A percentile compares a stretch with the other conserved stretches of the same genome.
These are phyloP conservation scores for Dryocosmus kuriphilus DNA, from an alignment of 2,888 invertebrate species.

Conservation along the genomic window DNA sequence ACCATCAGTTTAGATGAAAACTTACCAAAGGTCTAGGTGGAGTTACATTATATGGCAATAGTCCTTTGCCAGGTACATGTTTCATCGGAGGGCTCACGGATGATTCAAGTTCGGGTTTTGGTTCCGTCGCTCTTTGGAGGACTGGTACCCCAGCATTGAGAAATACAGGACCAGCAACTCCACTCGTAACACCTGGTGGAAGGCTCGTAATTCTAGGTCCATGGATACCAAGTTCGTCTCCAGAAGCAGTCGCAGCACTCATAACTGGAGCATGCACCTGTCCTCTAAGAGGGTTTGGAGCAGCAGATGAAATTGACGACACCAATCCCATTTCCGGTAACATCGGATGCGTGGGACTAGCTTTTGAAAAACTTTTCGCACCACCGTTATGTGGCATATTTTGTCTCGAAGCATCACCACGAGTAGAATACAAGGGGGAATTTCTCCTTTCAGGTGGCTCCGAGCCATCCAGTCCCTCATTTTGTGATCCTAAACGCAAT, in stretches of 20 bases:
- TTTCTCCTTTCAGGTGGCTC: constrained; percentile 57
- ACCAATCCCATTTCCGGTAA: constrained; percentile 37
- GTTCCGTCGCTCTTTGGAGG: constrained; percentile 67
- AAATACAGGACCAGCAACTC: constrained; percentile 73
- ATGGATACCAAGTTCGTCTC: constrained; percentile 62
- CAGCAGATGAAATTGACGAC: constrained; percentile 34
- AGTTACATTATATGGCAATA: constrained; percentile 92
- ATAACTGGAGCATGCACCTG: constrained; percentile 75
- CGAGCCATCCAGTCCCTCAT: constrained; percentile 60
- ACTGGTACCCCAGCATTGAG: constrained; percentile 73
- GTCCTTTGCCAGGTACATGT: constrained; percentile 80
- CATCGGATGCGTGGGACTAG: constrained; percentile 67
- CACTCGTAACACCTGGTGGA: constrained; percentile 74
- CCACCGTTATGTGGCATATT: constrained; percentile 76
- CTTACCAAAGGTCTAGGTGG: constrained; percentile 87
- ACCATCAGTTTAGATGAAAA: neutral
- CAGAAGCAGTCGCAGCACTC: constrained; percentile 67
- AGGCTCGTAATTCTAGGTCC: constrained; percentile 74
- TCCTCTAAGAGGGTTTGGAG: constrained; percentile 69
- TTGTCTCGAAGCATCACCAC: constrained; percentile 54
- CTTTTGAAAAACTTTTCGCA: constrained; percentile 78
- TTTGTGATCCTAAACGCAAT: constrained; percentile 60
- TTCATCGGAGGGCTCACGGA: constrained; percentile 70
- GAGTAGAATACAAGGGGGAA: constrained; percentile 63
- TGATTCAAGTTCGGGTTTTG: constrained; percentile 60